Evolutionary conservation across 2,888 invertebrate genomes (phyloP), one percentile per base, ranked within the genome.

Genomic region (Bellardia pandia): DNA sequence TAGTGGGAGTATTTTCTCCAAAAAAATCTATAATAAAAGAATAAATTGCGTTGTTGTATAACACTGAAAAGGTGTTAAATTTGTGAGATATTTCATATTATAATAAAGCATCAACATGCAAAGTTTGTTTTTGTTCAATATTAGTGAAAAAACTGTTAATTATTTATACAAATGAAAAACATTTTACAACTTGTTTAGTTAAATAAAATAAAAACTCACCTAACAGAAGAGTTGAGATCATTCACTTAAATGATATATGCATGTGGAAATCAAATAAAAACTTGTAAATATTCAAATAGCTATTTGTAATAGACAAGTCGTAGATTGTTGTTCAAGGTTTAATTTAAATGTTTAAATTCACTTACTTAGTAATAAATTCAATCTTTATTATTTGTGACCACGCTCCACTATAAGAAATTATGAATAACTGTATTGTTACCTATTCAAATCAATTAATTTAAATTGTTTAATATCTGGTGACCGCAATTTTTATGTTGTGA

Each of bases 141-240:
- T 9, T 58, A 76, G 66, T 64, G 2, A 23, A 13, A 42, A 42
- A 14, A 72, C 2, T 66, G 76, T 53, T 76, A 64, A 64, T 76
- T 66, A 66, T 53, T 53, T 62, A 62, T 33, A 23, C 40, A 66
- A 64, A 64, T 40, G 8, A 3, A 62, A 33, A 76, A 23, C 14
- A 6, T 37, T 62, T 64, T 37, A 53, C 62, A 64, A 76, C 40
- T 76, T 51, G 16, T 75, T 64, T 23, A 16, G 23, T 33, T 3
- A 30, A 72, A 30, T 72, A 40, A 64, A 7, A 69, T n/a, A 45
- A 14, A 14, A 40, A 71, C 58, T 60, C 48, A 62, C 33, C 42
- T 56, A 48, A 33, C 7, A 33, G 6, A 13, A 0, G n/a, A 60
- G 72, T 78, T 78, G 74, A 78, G 66, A 84, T 78, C 78, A 68